Conservation (phyloP, 2,888 invertebrate species). For the Syrphus vitripennis region DNA sequence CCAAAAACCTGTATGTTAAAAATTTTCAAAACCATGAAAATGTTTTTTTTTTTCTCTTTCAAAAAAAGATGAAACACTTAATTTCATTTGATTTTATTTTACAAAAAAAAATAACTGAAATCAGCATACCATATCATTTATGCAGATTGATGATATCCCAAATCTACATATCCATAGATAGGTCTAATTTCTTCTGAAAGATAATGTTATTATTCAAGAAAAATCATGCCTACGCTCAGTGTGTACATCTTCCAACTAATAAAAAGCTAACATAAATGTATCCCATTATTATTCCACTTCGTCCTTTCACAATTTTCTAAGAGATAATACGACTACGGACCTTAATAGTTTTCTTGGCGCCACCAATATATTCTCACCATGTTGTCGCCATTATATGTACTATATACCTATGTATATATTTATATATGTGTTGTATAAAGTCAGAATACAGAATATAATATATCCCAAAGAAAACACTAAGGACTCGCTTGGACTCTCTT, state of each 20-base stretch:
- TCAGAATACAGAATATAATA: slow-evolving; percentile 19
- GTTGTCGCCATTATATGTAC: slow-evolving; percentile 42
- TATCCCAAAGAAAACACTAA: slow-evolving; percentile 26
- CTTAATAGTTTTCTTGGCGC: slow-evolving; percentile 53
- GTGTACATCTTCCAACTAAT: neutral
- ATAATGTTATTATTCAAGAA: slow-evolving; percentile 6
- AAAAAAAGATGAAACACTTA: too few relatives aligned
- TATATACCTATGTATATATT: neutral
- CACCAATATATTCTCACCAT: slow-evolving; percentile 42
- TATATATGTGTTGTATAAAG: neutral
- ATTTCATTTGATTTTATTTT: too few relatives aligned
- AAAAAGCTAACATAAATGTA: neutral
- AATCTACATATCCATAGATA: neutral
- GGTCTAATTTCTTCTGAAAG: neutral
- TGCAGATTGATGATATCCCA: neutral
- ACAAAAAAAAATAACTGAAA: neutral
- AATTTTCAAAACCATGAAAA: too few relatives aligned
- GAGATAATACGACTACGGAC: neutral
- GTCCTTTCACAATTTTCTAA: neutral
- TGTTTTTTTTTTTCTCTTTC: too few relatives aligned
- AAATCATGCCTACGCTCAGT: slow-evolving; percentile 2
- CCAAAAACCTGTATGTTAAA: too few relatives aligned
- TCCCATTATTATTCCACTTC: neutral
- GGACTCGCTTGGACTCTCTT: slow-evolving; percentile 26
- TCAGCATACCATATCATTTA: neutral